Evolutionary conservation across 2,797 vertebrate genomes (phyloP).

Genomic region (Anas georgica): DNA sequence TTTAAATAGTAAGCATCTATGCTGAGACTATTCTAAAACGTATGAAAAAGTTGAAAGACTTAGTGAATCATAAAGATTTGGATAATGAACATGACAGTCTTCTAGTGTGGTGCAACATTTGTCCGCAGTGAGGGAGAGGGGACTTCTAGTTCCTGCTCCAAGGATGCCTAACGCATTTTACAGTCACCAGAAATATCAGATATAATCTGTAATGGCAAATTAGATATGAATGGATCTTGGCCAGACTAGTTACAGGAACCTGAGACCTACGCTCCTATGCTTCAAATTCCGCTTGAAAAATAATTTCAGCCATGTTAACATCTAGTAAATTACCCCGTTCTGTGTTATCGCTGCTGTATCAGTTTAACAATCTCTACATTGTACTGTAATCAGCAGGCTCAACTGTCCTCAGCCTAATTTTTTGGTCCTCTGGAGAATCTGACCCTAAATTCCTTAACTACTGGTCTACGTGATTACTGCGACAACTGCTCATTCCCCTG

Average conservation of each 20-base stretch:
- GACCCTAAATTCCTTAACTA: background rate
- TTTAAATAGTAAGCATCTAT: background rate
- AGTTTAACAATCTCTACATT: background rate
- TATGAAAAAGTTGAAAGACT: background rate
- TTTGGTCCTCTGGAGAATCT: background rate
- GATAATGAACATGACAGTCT: background rate
- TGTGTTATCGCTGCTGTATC: background rate
- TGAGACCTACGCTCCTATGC: background rate
- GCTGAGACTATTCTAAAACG: background rate
- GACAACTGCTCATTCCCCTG: background rate
- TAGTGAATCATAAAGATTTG: background rate
- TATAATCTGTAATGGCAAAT: background rate
- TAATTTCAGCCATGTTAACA: background rate
- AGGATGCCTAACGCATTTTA: background rate
- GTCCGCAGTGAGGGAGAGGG: background rate
- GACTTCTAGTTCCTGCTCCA: background rate
- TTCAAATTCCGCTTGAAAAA: background rate
- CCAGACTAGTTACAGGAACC: background rate
- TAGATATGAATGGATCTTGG: background rate
- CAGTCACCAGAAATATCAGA: background rate
- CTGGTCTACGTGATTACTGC: background rate
- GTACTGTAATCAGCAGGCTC: background rate
- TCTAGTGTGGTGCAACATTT: background rate
- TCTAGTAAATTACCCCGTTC: background rate
- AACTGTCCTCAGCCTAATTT: background rate